A percentile compares a stretch with the other conserved stretches of the same genome.
Evolutionary conservation across 2,113 vertebrate genomes (phyloP).

Genomic region (Polypterus senegalus): DNA sequence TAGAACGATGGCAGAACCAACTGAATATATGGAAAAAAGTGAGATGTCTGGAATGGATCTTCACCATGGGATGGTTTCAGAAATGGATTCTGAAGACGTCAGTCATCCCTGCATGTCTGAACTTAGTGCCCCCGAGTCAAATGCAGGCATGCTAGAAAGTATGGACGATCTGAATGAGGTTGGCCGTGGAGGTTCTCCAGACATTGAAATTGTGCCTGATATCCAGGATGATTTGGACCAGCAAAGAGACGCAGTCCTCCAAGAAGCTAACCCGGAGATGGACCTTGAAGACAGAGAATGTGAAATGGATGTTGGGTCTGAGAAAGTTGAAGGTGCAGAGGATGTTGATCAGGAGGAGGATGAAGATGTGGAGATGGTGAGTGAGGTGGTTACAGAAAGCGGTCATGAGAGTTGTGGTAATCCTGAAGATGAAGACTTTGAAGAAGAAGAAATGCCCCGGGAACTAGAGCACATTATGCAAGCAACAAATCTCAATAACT

Average conservation of each 20-base stretch:
- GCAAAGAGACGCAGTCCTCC: conserved; percentile 27
- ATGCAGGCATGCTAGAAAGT: conserved; percentile 49
- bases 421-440: conserved; percentile 51
- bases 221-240: conserved; percentile 47
- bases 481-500: too few species aligned
- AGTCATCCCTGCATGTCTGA: conserved; percentile 58
- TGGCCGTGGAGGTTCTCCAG: conserved; percentile 44
- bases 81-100: conserved; percentile 57
- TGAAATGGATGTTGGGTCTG: conserved; percentile 58
- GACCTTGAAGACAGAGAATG: conserved; percentile 38
- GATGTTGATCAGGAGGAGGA: conserved; percentile 51
- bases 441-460: conserved; percentile 43
- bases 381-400: conserved; percentile 55
- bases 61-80: conserved; percentile 28
- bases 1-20: background rate
- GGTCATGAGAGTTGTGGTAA: conserved; percentile 59
- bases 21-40: background rate
- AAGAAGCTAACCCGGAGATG: conserved; percentile 3
- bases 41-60: background rate
- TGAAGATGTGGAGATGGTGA: conserved; percentile 60
- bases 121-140: conserved; percentile 37
- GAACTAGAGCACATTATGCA: conserved; percentile 16
- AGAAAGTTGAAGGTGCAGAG: conserved; percentile 44
- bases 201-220: conserved; percentile 51
- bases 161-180: conserved; percentile 53